These are phyloP conservation scores for Polyergus mexicanus DNA, from an alignment of 1,140 invertebrate genomes.

Conservation along the genomic window DNA sequence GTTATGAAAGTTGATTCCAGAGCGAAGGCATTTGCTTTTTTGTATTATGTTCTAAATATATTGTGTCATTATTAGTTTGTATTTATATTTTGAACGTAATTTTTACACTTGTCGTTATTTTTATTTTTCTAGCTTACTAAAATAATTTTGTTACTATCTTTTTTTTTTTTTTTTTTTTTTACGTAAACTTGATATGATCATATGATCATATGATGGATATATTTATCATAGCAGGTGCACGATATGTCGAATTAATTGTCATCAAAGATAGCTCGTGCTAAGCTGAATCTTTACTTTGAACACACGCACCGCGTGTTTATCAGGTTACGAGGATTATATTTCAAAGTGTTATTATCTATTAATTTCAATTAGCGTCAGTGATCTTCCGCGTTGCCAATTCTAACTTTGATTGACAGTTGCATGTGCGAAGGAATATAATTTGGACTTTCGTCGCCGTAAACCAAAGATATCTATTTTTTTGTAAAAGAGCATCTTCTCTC, in stretches of 20 bases:
- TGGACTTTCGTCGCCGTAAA: conserved; percentile 19
- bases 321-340: conserved; percentile 55
- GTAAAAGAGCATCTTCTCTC: not conserved
- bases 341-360: conserved; percentile 61
- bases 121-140: conserved; percentile 1
- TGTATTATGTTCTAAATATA: too few relatives aligned
- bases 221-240: conserved; percentile 43
- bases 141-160: not conserved
- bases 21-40: not conserved
- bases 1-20: not conserved
- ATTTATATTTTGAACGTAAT: not conserved
- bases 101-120: not conserved
- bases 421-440: conserved; percentile 29
- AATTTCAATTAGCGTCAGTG: conserved; percentile 67
- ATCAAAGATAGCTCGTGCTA: conserved; percentile 43
- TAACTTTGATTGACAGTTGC: conserved; percentile 42
- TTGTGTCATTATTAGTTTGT: not conserved
- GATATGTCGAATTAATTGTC: conserved; percentile 51
- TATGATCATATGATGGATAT: too few relatives aligned
- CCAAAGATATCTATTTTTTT: not conserved
- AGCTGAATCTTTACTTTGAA: conserved; percentile 60
- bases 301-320: conserved; percentile 62
- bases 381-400: conserved; percentile 39
- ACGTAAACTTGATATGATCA: conserved; percentile 7
- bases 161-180: conserved; percentile 16